Conservation (phyloP, 2,797 vertebrate species). For the Spea hammondii region DNA sequence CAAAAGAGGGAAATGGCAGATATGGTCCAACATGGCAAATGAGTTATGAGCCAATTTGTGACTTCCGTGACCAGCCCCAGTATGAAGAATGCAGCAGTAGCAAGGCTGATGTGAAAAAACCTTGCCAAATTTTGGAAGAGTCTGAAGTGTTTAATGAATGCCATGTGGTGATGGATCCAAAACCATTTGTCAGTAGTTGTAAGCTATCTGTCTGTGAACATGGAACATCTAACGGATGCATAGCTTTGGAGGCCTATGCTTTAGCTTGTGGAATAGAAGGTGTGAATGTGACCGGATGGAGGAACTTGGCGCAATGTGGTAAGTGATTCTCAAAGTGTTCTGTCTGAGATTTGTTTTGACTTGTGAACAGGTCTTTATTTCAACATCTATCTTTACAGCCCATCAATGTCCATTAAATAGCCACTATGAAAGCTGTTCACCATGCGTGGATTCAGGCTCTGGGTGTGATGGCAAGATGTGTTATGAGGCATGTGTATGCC, state of each 20-base stretch:
- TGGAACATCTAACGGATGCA: not conserved
- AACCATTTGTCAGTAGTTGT: conserved; percentile 27
- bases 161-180: not conserved
- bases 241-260: conserved; percentile 7
- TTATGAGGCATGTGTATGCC: conserved; percentile 18
- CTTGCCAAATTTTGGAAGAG: not conserved
- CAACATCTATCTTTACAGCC: not conserved
- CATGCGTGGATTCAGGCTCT: not conserved
- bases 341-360: not conserved
- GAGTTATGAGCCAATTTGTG: not conserved
- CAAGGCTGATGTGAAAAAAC: no score
- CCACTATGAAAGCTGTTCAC: conserved; percentile 22
- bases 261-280: conserved; percentile 12
- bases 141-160: conserved; percentile 8
- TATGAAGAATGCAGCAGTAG: not conserved
- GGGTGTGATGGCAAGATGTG: not conserved
- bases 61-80: not conserved
- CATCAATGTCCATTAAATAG: conserved; percentile 9
- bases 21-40: no score
- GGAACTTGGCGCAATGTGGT: conserved; percentile 22
- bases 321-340: not conserved
- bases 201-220: not conserved
- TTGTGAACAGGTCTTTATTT: not conserved
- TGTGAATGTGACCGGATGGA: conserved; percentile 11
- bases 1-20: not conserved